These are phyloP conservation scores for Andrena cerasifolii DNA, from an alignment of 1,140 invertebrate genomes.

Conservation along the genomic window DNA sequence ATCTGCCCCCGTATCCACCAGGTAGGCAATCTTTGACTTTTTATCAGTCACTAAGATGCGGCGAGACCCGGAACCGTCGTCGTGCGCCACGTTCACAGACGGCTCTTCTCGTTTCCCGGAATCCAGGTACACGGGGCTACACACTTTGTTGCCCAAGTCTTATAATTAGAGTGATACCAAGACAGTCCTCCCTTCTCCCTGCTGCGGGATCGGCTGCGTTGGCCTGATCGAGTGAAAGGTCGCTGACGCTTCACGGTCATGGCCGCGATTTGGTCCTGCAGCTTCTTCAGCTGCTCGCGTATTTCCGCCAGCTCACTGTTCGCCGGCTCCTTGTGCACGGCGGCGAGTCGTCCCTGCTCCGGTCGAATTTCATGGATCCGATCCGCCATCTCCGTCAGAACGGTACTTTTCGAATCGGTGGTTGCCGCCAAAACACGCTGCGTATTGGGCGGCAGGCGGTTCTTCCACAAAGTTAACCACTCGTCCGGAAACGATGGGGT, in stretches of 20 bases:
- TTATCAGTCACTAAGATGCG: slow-evolving; percentile 45
- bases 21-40: not conserved
- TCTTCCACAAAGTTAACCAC: not conserved
- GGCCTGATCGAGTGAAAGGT: not conserved
- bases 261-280: not conserved
- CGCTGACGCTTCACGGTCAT: not conserved
- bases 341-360: not conserved
- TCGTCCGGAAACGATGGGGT: no score
- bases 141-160: not conserved
- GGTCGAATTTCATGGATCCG: not conserved
- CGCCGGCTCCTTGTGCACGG: not conserved
- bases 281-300: no score
- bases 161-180: not conserved
- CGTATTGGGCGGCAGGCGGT: not conserved
- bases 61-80: not conserved
- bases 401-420: not conserved
- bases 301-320: no score
- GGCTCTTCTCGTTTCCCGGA: slow-evolving; percentile 15
- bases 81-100: not conserved
- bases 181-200: not conserved
- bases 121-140: not conserved
- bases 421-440: not conserved
- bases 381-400: not conserved
- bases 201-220: not conserved
- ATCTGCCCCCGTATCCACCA: slow-evolving; percentile 50